Percentiles rank a stretch among this genome's conserved stretches.
phyloP scores from a whole-genome alignment of 2,797 vertebrate genomes.

The Hydrolagus colliei region DNA sequence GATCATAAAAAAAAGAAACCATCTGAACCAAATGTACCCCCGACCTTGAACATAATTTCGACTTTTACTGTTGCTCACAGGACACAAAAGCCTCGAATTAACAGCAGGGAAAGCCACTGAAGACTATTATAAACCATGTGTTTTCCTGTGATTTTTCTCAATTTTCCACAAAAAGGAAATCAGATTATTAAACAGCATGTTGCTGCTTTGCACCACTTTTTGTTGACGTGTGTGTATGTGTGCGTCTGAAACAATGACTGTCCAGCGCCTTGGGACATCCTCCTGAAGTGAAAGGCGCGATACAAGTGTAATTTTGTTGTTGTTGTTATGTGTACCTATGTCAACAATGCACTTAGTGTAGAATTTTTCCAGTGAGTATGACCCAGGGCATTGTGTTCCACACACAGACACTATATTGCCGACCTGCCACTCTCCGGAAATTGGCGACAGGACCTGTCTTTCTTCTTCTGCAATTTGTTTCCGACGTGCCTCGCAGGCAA shows the following conservation, averaged over 20 bases:
- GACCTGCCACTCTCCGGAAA: background rate
- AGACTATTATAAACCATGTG: background rate
- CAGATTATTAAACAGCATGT: background rate
- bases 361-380: background rate
- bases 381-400: background rate
- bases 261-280: too few species aligned
- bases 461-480: background rate
- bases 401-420: background rate
- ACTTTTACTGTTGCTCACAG: background rate
- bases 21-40: background rate
- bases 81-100: background rate
- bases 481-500: background rate
- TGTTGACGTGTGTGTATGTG: background rate
- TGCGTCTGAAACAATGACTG: background rate
- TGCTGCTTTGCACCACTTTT: background rate
- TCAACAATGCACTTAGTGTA: background rate
- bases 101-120: background rate
- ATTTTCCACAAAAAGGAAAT: background rate
- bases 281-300: too few species aligned
- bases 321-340: background rate
- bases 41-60: background rate
- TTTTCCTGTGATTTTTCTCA: constrained; percentile 3
- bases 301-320: too few species aligned
- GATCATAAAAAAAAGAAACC: background rate
- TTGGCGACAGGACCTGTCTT: background rate